Percentiles rank a stretch among this genome's conserved stretches.
Evolutionary conservation across 1,140 invertebrate genomes (phyloP).

Genomic region (Zaprionus ghesquierei): DNA sequence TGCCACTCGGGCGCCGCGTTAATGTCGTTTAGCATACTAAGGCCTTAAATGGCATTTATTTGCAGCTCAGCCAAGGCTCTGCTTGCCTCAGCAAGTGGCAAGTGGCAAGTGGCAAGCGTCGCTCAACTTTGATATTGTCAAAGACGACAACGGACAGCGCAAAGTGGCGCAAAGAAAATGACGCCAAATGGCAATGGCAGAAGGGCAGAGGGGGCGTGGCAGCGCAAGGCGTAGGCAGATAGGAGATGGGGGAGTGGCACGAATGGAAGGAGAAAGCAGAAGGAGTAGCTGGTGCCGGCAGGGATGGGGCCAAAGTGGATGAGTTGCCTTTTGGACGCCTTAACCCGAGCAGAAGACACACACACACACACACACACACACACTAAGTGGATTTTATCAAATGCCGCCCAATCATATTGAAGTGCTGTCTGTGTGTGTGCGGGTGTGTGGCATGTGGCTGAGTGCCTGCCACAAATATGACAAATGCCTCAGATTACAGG

Average conservation of each 20-base stretch:
- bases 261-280: not conserved
- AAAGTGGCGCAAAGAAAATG: conserved; percentile 41
- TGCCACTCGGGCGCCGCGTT: conserved; percentile 71
- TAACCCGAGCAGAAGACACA: conserved; percentile 21
- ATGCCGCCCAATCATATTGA: conserved; percentile 37
- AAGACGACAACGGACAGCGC: conserved; percentile 19
- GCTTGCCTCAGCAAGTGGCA: conserved; percentile 13
- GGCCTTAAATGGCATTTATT: conserved; percentile 79
- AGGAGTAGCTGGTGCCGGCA: not conserved
- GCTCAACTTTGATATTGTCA: conserved; percentile 70
- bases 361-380: too few relatives aligned
- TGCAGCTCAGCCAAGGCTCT: conserved; percentile 37
- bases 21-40: conserved; percentile 78
- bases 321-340: conserved; percentile 8
- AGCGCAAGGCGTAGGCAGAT: not conserved
- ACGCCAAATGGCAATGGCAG: conserved; percentile 10
- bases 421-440: conserved; percentile 20
- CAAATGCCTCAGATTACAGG: conserved; percentile 18
- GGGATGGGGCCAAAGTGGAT: not conserved
- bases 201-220: not conserved
- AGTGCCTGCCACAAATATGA: not conserved
- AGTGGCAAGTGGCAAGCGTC: conserved; percentile 26
- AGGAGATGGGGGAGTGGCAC: not conserved
- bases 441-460: conserved; percentile 31
- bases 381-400: conserved; percentile 71